These are phyloP conservation scores for Strix occidentalis DNA, from an alignment of 2,797 vertebrate species.

Conservation along the genomic window DNA sequence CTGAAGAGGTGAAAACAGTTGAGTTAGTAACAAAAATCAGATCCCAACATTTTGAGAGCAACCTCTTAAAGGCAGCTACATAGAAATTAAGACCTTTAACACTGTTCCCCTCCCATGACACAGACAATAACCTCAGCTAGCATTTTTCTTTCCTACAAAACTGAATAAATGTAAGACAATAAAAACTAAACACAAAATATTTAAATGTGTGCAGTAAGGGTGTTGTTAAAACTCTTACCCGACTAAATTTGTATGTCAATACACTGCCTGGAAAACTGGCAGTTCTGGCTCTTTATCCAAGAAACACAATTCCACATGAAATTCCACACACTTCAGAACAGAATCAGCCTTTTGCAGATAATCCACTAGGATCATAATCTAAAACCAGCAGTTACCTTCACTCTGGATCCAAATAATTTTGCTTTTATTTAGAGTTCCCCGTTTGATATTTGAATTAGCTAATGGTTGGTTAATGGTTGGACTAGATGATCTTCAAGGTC, in stretches of 20 bases:
- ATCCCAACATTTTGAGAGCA: background rate
- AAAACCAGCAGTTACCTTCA: background rate
- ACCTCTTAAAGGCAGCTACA: background rate
- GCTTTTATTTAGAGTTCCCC: background rate
- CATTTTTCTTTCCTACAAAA: background rate
- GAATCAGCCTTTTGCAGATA: background rate
- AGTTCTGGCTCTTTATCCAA: background rate
- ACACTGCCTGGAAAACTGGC: background rate
- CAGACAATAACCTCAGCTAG: background rate
- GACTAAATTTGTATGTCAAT: background rate
- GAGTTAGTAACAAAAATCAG: constrained; percentile 16
- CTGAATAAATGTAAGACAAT: background rate
- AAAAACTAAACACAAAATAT: background rate
- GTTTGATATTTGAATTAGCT: background rate
- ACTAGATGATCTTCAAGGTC: too few species aligned
- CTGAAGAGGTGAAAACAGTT: constrained; percentile 25
- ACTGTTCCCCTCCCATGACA: background rate
- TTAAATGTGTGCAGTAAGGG: background rate
- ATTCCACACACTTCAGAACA: background rate
- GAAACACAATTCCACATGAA: background rate
- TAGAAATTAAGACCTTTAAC: background rate
- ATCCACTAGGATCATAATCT: background rate
- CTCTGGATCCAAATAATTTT: background rate
- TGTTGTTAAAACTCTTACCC: background rate
- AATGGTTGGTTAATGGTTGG: background rate